These are phyloP conservation scores for Erebia aethiops DNA, from an alignment of 2,888 invertebrate genomes.

Conservation along the genomic window DNA sequence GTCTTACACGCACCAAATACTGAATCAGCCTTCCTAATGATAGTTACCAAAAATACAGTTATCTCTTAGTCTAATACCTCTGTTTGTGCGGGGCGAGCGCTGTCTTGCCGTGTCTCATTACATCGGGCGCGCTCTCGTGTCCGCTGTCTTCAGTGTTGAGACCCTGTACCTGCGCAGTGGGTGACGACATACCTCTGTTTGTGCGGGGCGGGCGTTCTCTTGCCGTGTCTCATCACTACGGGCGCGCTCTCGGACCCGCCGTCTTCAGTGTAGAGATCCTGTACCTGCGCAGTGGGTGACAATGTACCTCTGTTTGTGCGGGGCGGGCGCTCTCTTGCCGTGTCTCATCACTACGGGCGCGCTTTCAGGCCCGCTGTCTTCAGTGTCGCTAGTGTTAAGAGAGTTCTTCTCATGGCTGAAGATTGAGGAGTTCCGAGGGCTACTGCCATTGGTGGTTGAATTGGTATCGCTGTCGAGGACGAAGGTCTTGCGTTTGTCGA, in stretches of 20 bases:
- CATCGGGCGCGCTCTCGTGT: neutral
- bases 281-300: neutral
- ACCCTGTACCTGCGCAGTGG: no score
- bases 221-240: slow-evolving; percentile 63
- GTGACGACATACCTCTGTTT: slow-evolving; percentile 32
- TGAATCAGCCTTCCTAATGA: no score
- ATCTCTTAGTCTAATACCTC: no score
- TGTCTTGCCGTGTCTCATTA: neutral
- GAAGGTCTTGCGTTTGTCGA: slow-evolving; percentile 74
- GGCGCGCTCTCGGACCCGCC: slow-evolving; percentile 74
- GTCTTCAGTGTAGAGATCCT: slow-evolving; percentile 58
- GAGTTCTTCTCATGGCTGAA: slow-evolving; percentile 71
- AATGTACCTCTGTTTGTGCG: slow-evolving; percentile 65
- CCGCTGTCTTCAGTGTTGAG: neutral
- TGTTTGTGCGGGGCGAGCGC: no score
- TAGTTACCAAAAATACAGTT: no score
- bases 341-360: slow-evolving; percentile 69
- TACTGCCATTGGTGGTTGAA: slow-evolving; percentile 77
- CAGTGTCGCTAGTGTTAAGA: slow-evolving; percentile 68
- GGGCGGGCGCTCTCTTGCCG: slow-evolving; percentile 54
- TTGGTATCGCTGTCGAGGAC: slow-evolving; percentile 77
- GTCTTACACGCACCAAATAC: no score
- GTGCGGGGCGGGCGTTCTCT: slow-evolving; percentile 53
- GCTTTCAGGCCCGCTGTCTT: slow-evolving; percentile 74
- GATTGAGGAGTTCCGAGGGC: slow-evolving; percentile 74